phyloP scores from a whole-genome alignment of 2,797 vertebrate genomes.

The Nyctalus aviator region DNA sequence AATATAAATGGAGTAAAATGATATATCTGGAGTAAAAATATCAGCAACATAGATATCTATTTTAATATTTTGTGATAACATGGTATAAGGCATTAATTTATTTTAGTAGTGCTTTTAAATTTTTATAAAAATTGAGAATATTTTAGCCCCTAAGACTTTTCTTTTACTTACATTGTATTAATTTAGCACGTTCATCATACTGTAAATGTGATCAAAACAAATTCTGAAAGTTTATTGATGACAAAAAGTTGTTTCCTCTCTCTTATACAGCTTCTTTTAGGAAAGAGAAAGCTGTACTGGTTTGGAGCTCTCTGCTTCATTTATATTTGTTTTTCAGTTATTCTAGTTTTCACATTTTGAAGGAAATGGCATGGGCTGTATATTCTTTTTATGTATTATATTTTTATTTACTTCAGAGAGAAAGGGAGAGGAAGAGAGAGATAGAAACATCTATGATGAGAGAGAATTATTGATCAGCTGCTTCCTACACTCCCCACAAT shows the following conservation, averaged over 20 bases:
- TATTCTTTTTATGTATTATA: neutral
- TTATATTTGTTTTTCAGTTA: slow-evolving; percentile 47
- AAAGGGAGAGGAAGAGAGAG: too few species aligned
- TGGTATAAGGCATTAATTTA: slow-evolving; percentile 1
- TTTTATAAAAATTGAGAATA: slow-evolving; percentile 53
- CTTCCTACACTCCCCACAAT: too few species aligned
- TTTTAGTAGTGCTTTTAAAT: slow-evolving; percentile 31
- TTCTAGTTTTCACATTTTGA: slow-evolving; percentile 41
- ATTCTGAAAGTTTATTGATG: slow-evolving; percentile 44
- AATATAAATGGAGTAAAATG: slow-evolving; percentile 37
- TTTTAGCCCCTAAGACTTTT: slow-evolving; percentile 53
- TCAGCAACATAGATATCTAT: neutral
- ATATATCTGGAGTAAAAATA: slow-evolving; percentile 9
- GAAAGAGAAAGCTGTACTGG: neutral
- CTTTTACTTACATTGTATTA: slow-evolving; percentile 32
- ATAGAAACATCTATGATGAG: too few species aligned
- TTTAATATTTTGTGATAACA: slow-evolving; percentile 34
- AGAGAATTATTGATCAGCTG: too few species aligned
- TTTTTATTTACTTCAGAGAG: too few species aligned
- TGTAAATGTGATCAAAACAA: neutral
- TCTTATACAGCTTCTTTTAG: neutral
- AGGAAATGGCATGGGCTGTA: slow-evolving; percentile 23
- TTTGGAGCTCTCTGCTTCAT: slow-evolving; percentile 61
- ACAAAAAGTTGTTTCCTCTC: slow-evolving; percentile 28
- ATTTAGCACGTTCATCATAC: slow-evolving; percentile 34